These are phyloP conservation scores for Drosophila orena DNA, from an alignment of 1,140 invertebrate species.

Conservation along the genomic window DNA sequence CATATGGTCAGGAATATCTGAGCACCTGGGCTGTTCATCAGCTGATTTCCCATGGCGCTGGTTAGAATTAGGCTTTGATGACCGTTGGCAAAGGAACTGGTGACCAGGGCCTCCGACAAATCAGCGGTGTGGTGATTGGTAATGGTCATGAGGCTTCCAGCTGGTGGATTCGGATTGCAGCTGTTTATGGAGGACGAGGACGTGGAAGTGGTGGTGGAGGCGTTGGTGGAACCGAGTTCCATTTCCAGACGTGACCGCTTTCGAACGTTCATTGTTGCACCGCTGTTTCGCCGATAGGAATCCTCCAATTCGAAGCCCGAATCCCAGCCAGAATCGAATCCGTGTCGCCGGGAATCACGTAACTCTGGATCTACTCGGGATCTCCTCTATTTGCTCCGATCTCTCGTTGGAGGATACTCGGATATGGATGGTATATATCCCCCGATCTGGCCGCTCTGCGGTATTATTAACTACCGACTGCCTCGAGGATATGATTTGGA, in stretches of 20 bases:
- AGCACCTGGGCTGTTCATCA: constrained; percentile 45
- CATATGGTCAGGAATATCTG: constrained; percentile 79
- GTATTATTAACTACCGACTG: constrained; percentile 38
- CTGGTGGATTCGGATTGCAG: background rate
- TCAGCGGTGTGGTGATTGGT: background rate
- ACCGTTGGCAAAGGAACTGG: constrained; percentile 20
- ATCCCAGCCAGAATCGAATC: constrained; percentile 17
- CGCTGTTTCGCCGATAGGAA: background rate
- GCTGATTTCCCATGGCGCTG: constrained; percentile 26
- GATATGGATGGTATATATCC: constrained; percentile 1
- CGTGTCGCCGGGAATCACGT: constrained; percentile 17
- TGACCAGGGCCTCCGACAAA: constrained; percentile 37
- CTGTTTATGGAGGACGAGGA: background rate
- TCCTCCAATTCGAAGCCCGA: constrained; percentile 3
- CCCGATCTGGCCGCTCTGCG: constrained; percentile 13
- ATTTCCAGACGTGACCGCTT: constrained; percentile 76
- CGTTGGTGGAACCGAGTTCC: constrained; percentile 23
- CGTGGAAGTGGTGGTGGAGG: constrained; percentile 7
- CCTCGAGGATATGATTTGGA: constrained; percentile 20
- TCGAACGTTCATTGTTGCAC: constrained; percentile 60
- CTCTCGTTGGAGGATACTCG: background rate
- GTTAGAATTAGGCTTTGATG: constrained; percentile 60
- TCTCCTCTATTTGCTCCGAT: constrained; percentile 14
- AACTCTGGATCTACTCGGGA: constrained; percentile 18
- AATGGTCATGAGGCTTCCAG: constrained; percentile 17